Percentiles rank a stretch among this genome's conserved stretches.
Conservation (phyloP, 2,113 vertebrate genomes). For the Oostethus manadensis region DNA sequence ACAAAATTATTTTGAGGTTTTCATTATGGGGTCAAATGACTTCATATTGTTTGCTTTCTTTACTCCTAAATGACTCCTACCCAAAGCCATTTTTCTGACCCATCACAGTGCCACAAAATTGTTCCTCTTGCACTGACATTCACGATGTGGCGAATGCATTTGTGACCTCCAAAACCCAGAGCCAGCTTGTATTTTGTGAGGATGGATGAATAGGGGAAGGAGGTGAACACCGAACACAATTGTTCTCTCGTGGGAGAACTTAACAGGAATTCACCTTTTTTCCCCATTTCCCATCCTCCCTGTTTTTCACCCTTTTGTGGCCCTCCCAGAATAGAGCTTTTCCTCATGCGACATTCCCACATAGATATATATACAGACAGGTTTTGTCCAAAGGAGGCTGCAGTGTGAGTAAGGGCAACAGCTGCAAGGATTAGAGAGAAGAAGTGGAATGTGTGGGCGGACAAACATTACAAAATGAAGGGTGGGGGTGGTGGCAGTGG, state of each 20-base stretch:
- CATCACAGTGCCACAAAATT: conserved; percentile 35
- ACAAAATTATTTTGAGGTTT: too few relatives aligned
- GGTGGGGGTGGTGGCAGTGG: neutral
- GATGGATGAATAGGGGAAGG: conserved; percentile 58
- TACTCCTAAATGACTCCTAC: conserved; percentile 18
- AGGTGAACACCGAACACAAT: conserved; percentile 53
- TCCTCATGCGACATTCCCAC: conserved; percentile 13
- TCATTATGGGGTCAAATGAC: neutral
- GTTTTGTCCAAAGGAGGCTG: conserved; percentile 45
- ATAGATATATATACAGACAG: conserved; percentile 13
- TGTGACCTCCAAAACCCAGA: conserved; percentile 45
- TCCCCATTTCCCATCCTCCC: conserved; percentile 27
- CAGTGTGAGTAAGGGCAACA: conserved; percentile 59
- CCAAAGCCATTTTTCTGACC: conserved; percentile 23
- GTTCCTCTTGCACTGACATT: conserved; percentile 39
- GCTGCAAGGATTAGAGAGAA: conserved; percentile 60
- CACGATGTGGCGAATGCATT: conserved; percentile 58
- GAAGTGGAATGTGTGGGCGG: conserved; percentile 20
- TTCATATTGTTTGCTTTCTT: conserved; percentile 6
- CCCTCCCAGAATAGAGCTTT: conserved; percentile 21
- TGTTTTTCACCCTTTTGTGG: conserved; percentile 35
- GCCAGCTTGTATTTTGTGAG: conserved; percentile 21
- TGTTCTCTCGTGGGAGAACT: conserved; percentile 22
- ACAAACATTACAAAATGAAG: conserved; percentile 7
- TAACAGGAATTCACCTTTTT: conserved; percentile 16